These are phyloP conservation scores for Cephalopholis sonnerati DNA, from an alignment of 2,113 vertebrate species.

Conservation along the genomic window DNA sequence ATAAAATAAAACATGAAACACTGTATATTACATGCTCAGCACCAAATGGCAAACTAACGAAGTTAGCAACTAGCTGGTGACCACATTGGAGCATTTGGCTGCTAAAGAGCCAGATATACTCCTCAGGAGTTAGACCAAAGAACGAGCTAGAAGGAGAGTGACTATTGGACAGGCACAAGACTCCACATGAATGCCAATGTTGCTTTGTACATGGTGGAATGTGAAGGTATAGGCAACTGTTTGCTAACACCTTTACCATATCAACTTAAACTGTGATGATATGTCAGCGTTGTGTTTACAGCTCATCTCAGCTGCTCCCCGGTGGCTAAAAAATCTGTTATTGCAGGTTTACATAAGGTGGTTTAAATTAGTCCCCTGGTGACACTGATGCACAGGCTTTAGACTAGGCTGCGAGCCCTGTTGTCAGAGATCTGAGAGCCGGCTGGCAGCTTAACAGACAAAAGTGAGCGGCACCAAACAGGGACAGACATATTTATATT, in stretches of 20 bases:
- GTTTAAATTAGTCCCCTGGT: slow-evolving; percentile 32
- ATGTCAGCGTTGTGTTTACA: neutral
- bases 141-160: neutral
- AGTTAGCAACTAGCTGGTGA: neutral
- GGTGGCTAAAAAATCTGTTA: slow-evolving; percentile 8
- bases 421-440: slow-evolving; percentile 26
- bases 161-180: neutral
- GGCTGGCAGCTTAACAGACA: slow-evolving; percentile 19
- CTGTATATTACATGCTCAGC: neutral
- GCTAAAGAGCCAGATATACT: no score
- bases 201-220: neutral
- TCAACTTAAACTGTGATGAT: neutral
- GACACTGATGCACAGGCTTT: slow-evolving; percentile 10
- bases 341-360: neutral
- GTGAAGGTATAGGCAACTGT: neutral
- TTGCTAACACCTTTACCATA: neutral
- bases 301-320: neutral
- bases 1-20: no score
- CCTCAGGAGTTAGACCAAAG: neutral
- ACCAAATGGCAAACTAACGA: neutral
- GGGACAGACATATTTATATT: neutral
- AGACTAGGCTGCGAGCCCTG: neutral
- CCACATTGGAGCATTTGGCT: neutral
- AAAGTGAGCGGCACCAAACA: neutral
- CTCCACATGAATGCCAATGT: neutral